Evolutionary conservation across 2,797 vertebrate genomes (phyloP), one percentile per base, ranked within the genome.

Genomic region (Picus viridis): DNA sequence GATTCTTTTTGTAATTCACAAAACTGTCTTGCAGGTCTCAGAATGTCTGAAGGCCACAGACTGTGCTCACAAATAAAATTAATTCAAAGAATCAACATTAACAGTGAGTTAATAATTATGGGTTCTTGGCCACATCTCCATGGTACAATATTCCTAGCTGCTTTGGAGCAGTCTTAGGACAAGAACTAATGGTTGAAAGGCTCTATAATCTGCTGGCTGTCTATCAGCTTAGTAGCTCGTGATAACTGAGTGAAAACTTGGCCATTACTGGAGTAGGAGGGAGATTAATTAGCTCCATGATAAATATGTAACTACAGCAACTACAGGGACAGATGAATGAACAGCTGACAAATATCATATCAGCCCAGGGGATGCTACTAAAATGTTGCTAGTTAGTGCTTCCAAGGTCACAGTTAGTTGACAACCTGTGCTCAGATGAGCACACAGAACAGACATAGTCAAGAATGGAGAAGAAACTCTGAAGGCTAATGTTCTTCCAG

Each of bases 11-110:
- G 17, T 59, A 70, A 70, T 27, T 57, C 57, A 73, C 13, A 41
- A 34, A 78, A 75, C 16, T 69, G 56, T 19, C 45, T 61, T 64
- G 16, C 20, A 79, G 26, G 26, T 47, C 56, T 15, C 64, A 77
- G 57, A 58, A 61, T 36, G 23, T n/a, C 69, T 74, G 61, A 83
- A 77, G 30, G 41, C 45, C 71, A 20, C 30, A 89, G 58, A 26
- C 27, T 36, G 63, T 63, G 32, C 23, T 83, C 30, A 64, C 18
- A 90, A 84, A 88, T 24, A 49, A 34, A 68, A 73, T 47, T 47
- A 92, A 86, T 70, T 74, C 62, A 89, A 83, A 36, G 51, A 90
- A 90, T 69, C 36, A 74, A 89, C 89, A 89, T 73, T 74, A 86
- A 92, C 34, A 68, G 27, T 2, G 2, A 30, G 30, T 77, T 93